Evolutionary conservation across 2,888 invertebrate species (phyloP).

Genomic region (Mythimna pallens): DNA sequence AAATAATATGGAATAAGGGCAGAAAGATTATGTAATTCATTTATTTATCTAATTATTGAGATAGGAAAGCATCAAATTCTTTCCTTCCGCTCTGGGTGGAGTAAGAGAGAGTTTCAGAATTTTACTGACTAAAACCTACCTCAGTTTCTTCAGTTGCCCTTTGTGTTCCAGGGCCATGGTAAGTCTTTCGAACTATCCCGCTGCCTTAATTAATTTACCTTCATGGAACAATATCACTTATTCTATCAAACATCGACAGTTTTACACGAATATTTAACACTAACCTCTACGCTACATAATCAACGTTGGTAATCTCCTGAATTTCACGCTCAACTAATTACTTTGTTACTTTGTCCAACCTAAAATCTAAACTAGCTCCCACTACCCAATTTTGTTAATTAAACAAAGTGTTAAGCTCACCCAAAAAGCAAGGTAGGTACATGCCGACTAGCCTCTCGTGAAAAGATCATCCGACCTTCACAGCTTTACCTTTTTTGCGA

Average conservation of each 20-base stretch:
- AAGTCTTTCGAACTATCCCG: not conserved
- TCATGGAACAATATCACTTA: not conserved
- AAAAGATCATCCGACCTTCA: constrained; percentile 58
- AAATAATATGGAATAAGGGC: no score
- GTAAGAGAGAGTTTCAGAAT: no score
- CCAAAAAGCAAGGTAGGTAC: constrained; percentile 52
- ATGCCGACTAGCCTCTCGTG: constrained; percentile 57
- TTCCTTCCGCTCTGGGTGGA: no score
- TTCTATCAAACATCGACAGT: not conserved
- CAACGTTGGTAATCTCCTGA: not conserved
- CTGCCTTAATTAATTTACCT: not conserved
- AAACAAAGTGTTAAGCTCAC: constrained; percentile 53
- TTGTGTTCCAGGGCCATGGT: no score
- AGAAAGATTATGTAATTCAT: no score
- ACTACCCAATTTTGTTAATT: constrained; percentile 56
- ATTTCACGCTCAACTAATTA: constrained; percentile 24
- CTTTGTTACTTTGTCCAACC: constrained; percentile 16
- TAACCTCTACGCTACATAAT: not conserved
- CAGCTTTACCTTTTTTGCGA: constrained; percentile 62
- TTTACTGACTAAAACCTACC: no score
- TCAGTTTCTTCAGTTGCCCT: no score
- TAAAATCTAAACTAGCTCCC: constrained; percentile 32
- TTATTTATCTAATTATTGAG: no score
- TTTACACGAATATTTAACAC: constrained; percentile 6
- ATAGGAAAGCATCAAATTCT: no score